These are phyloP conservation scores for Gymnoscelis rufifasciata DNA, from an alignment of 2,888 invertebrate species.

Conservation along the genomic window DNA sequence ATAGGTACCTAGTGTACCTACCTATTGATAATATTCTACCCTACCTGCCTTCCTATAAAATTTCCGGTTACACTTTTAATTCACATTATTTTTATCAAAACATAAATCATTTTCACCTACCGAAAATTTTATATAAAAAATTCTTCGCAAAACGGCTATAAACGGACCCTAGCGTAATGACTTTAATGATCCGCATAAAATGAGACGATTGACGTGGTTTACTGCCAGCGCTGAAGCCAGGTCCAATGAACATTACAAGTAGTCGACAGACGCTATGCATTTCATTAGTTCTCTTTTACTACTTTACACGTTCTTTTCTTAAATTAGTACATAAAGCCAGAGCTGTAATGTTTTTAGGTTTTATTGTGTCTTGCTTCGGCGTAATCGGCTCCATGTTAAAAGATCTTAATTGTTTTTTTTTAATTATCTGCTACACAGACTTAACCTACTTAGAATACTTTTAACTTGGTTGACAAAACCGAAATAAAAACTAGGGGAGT, in stretches of 20 bases:
- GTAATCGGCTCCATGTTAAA: neutral
- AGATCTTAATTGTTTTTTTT: neutral
- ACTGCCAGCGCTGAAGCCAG: slow-evolving; percentile 23
- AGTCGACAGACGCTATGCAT: slow-evolving; percentile 15
- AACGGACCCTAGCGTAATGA: slow-evolving; percentile 30
- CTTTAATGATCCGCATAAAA: slow-evolving; percentile 32
- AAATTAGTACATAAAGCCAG: slow-evolving; percentile 7
- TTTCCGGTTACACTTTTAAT: slow-evolving; percentile 9
- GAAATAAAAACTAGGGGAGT: no score
- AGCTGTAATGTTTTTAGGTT: neutral
- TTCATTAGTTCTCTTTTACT: slow-evolving; percentile 18
- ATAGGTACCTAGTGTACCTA: no score
- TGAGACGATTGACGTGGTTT: slow-evolving; percentile 31
- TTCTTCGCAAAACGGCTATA: slow-evolving; percentile 28
- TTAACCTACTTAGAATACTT: no score
- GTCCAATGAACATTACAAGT: slow-evolving; percentile 22
- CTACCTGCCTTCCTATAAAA: neutral
- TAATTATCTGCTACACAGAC: no score
- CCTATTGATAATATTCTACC: no score
- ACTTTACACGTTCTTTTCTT: slow-evolving; percentile 10
- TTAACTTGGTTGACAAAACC: no score
- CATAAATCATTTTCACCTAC: slow-evolving; percentile 19
- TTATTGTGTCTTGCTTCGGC: neutral
- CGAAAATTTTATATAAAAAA: slow-evolving; percentile 25
- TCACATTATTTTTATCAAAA: slow-evolving; percentile 12